Evolutionary conservation across 1,140 invertebrate species (phyloP), one percentile per base, ranked within the genome.

Genomic region (Lordiphosa clarofinis): DNA sequence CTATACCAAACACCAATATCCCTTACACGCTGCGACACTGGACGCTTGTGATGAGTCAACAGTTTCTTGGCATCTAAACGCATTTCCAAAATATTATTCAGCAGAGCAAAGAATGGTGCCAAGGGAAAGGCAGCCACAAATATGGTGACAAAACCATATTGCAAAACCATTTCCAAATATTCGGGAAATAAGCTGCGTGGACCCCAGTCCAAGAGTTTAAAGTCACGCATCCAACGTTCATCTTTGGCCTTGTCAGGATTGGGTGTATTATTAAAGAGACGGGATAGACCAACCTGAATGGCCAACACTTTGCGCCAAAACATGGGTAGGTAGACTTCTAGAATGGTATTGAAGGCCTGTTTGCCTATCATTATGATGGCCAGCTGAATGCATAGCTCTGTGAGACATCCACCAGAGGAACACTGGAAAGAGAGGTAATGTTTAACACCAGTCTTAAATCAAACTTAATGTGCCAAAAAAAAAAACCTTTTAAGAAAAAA

Each of bases 301-400:
- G 94, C 92, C 71, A 94, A 93, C 82, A 93, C 91, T 91, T 92
- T 95, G 75, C 95, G 94, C 69, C 92, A 94, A 58, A 94, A 90
- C 71, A 94, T 90, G 8, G 94, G 94, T 88, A 93, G 92, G 47
- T 94, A 86, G 91, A 95, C 95, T 90, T 95, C 94, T 35, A 97
- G 91, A 31, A 96, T 92, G 12, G 97, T 97, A 90, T 97, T 98
- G 86, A 98, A 92, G n/a, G 96, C 92, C 90, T 98, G 97, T 90
- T 98, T 98, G 24, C 97, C 97, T 31, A 98, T 92, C 97, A 98
- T 98, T 67, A 99, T 97, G 71, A 98, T 98, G 4, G 94, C 94
- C 56, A 98, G 88, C 88, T 98, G 97, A 63, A 98, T 97, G 60
- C 95, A 97, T 3, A 98, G 90, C 89, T 98, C 97, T 55, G 96